Base-by-base conservation (phyloP, 53 echinoderm and acorn worm species). In the Actinopyga echinites region DNA sequence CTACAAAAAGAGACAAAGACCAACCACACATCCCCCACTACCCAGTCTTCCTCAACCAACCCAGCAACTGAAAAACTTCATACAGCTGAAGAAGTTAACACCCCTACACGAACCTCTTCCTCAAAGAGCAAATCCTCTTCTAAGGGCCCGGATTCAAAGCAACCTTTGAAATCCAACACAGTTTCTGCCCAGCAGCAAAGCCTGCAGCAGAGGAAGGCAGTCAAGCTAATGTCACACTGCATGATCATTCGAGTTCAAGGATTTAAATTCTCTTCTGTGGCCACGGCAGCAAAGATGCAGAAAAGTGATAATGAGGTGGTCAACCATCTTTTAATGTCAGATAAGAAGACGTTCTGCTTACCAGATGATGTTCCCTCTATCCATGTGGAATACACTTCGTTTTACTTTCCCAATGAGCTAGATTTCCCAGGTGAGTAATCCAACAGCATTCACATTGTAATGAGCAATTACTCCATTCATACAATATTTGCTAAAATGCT, bases 331-430 rank as follows among this genome's bases (percentile, higher is more conserved):
- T 61, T 95, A 24, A 83, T 84, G 80, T 96, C 97, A 13, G 97
- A 96, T 84, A 96, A 96, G 85, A 92, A 90, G 24, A 91, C 97
- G 1, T 92, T 96, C 78, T 94, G 90, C 65, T 75, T 96, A 21
- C 97, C 97, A 17, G 74, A 85, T 29, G 97, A 96, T 30, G 93
- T 96, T 57, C 93, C 96, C 33, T 96, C 97, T 11, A 57, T 96
- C n/a, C 97, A 96, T 62, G 38, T 96, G 8, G 97, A 96, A 64
- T 94, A 96, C 79, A 92, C 92, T 28, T 96, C 96, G 19, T 96
- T 94, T 82, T 96, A 96, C 84, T 96, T 96, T 66, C 96, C 97
- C 0, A 92, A 96, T 82, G 93, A 93, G 69, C 74, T 96, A n/a
- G 92, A 92, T 44, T 96, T 93, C 84, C 97, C 97, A 66, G 93